Evolutionary conservation across 1,140 invertebrate species (phyloP).

Genomic region (Amyelois transitella): DNA sequence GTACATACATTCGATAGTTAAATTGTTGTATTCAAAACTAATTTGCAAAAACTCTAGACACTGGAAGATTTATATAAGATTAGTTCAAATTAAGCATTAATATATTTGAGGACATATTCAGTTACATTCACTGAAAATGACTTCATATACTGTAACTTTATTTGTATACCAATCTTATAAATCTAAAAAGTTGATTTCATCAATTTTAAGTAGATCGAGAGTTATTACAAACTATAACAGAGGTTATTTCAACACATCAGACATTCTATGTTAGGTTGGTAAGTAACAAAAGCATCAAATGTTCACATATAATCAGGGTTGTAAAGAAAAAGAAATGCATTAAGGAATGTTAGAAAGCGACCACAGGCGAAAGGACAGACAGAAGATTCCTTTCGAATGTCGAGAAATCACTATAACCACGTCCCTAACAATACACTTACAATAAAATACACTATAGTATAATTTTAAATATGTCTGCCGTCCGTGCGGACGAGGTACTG

Average conservation of each 20-base stretch:
- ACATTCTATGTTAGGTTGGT: conserved; percentile 33
- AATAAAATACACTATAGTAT: conserved; percentile 66
- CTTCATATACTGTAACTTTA: neutral
- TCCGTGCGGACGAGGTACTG: conserved; percentile 59
- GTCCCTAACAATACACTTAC: conserved; percentile 64
- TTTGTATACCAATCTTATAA: neutral
- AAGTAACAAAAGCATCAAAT: conserved; percentile 5
- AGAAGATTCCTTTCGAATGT: conserved; percentile 23
- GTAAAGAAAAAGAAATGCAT: conserved; percentile 43
- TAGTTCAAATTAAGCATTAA: neutral
- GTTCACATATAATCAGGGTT: conserved; percentile 20
- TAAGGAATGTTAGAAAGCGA: conserved; percentile 55
- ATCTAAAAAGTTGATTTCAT: neutral
- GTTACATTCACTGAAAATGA: neutral
- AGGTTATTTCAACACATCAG: conserved; percentile 32
- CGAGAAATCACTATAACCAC: conserved; percentile 42
- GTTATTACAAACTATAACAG: conserved; percentile 8
- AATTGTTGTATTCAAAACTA: conserved; percentile 32
- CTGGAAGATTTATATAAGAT: conserved; percentile 10
- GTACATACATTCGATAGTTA: conserved; percentile 39
- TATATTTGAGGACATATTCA: neutral
- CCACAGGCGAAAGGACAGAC: conserved; percentile 49
- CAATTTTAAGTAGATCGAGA: conserved; percentile 1
- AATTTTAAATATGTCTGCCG: conserved; percentile 55
- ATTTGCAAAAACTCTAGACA: conserved; percentile 10